These are phyloP conservation scores for Plestiodon gilberti DNA, from an alignment of 2,113 vertebrate genomes.

Conservation along the genomic window DNA sequence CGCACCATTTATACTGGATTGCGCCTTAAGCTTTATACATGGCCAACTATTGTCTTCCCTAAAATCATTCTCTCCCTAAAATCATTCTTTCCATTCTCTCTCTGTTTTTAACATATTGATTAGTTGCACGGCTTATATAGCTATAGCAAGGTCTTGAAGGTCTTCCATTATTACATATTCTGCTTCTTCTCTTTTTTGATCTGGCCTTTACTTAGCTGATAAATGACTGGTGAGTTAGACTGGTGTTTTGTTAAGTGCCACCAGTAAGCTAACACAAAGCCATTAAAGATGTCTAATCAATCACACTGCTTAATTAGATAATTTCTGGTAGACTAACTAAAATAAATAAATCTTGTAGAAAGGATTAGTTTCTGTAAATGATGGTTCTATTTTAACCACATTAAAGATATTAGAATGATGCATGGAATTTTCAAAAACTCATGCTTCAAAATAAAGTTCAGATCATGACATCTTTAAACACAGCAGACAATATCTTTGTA, in stretches of 20 bases:
- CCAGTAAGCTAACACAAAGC: neutral
- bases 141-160: neutral
- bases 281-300: constrained; percentile 4
- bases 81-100: neutral
- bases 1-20: no score
- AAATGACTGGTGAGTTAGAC: neutral
- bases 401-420: constrained; percentile 8
- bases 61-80: neutral
- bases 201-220: neutral
- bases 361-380: constrained; percentile 4
- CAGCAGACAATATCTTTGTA: neutral
- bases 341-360: neutral
- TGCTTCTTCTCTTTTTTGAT: neutral
- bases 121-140: neutral
- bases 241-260: constrained; percentile 5
- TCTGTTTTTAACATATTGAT: neutral
- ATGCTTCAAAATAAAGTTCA: constrained; percentile 2
- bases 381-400: neutral
- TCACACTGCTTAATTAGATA: neutral
- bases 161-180: neutral
- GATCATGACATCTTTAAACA: neutral
- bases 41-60: neutral
- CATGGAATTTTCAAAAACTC: neutral
- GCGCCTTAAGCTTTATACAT: neutral
- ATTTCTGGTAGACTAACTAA: neutral